phyloP scores from a whole-genome alignment of 2,888 invertebrate species.

The Teinopalpus imperialis region DNA sequence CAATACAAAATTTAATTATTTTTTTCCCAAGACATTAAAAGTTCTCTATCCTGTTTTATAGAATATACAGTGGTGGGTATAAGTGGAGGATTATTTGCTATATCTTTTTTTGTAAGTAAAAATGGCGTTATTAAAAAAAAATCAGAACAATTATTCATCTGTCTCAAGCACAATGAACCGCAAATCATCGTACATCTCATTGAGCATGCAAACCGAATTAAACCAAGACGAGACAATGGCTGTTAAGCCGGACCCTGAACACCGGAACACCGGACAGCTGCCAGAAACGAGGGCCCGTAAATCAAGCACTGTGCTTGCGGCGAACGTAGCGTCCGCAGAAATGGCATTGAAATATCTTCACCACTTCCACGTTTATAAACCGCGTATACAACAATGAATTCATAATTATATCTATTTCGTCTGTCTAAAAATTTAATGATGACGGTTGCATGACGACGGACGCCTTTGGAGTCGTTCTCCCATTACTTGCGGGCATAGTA shows the following conservation, averaged over 20 bases:
- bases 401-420: background rate
- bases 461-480: too few relatives aligned
- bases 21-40: too few relatives aligned
- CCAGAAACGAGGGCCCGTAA: conserved; percentile 19
- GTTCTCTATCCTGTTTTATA: too few relatives aligned
- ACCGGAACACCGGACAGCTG: conserved; percentile 21
- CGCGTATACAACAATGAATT: background rate
- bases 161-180: background rate
- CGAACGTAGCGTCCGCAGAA: conserved; percentile 3
- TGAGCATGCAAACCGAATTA: background rate
- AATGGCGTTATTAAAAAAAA: too few relatives aligned
- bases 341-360: conserved; percentile 18
- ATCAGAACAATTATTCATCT: too few relatives aligned
- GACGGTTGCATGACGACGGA: too few relatives aligned
- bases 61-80: too few relatives aligned
- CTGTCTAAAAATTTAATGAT: too few relatives aligned
- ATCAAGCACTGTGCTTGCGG: conserved; percentile 18
- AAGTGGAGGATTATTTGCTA: too few relatives aligned
- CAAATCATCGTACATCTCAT: conserved; percentile 1
- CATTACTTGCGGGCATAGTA: too few relatives aligned
- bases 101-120: too few relatives aligned
- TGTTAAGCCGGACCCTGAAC: conserved; percentile 8
- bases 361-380: background rate
- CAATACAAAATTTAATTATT: too few relatives aligned
- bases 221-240: conserved; percentile 7